Percentiles rank a stretch among this genome's conserved stretches.
Conservation (phyloP, 2,888 invertebrate species). For the Tachystola acroxantha region DNA sequence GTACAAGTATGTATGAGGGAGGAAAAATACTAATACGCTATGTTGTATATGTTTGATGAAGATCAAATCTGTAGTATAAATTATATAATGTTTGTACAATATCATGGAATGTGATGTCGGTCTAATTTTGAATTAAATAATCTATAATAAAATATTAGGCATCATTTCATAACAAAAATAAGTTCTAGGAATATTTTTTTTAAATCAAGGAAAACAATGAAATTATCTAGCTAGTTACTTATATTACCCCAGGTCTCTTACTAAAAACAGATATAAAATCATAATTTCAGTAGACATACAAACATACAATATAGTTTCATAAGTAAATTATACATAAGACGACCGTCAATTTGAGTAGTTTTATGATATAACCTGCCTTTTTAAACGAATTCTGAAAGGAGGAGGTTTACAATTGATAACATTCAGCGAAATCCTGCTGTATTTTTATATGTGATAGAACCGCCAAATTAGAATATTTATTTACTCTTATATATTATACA, state of each 20-base stretch:
- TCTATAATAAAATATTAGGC: conserved; percentile 29
- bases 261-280: too few species aligned
- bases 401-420: too few species aligned
- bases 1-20: background rate
- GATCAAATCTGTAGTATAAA: conserved; percentile 21
- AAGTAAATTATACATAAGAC: background rate
- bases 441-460: too few species aligned
- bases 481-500: too few species aligned
- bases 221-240: too few species aligned
- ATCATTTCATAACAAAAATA: conserved; percentile 36
- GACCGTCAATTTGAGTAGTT: too few species aligned
- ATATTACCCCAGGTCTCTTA: too few species aligned
- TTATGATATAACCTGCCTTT: too few species aligned
- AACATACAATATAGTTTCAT: background rate
- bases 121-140: conserved; percentile 39
- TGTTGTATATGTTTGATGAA: conserved; percentile 19
- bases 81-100: conserved; percentile 51
- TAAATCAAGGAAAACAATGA: conserved; percentile 3
- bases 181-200: background rate
- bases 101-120: conserved; percentile 67
- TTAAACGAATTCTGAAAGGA: too few species aligned
- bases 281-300: background rate
- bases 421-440: too few species aligned
- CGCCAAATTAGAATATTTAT: too few species aligned
- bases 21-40: conserved; percentile 9